Evolutionary conservation across 2,888 invertebrate species (phyloP), one percentile per base, ranked within the genome.

Genomic region (Caenorhabditis imperialis): DNA sequence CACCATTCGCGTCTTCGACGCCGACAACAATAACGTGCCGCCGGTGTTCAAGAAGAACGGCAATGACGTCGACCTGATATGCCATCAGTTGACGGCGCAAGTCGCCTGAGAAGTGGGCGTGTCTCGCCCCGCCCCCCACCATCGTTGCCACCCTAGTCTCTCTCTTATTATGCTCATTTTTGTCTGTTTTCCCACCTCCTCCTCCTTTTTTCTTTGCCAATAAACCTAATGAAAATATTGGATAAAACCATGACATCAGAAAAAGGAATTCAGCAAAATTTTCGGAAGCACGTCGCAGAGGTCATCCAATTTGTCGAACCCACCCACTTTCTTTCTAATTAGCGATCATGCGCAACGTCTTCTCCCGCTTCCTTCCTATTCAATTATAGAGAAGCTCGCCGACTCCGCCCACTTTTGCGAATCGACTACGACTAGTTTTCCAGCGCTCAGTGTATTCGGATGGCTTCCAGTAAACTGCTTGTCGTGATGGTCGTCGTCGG

Each of bases 1-100:
- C 18, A 84, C 82, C 8, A 77, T 90, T 5, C 77, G 83, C 5
- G 87, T 89, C 3, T 79, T 77, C 55, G 75, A 77, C 44, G 61
- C 75, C 16, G 75, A 75, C n/a, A 80, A 78, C 54, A 62, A 70
- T 58, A 50, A 71, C 37, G 37, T 61, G 23, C 45, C 69, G 22
- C 81, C 84, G 6, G 65, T 83, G 7, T 85, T 86, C 77, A 85
- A 84, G 73, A 81, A 79, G 37, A 81, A 79, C 48, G 85, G 84
- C 33, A 79, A 75, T 16, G 79, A 81, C 35, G 81, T 85, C 42
- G 85, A 85, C 42, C 53, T 86, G 50, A 74, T 84, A n/a, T 84
- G 83, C 38, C 77, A 78, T 38, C 77, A 73, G 25, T 37, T 79
- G 42, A 63, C 67, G 12, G 55, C 58, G 27, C 47, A 35, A 30